A percentile compares a stretch with the other conserved stretches of the same genome.
Evolutionary conservation across 2,888 invertebrate genomes (phyloP).

Genomic region (Leistus spinibarbis): DNA sequence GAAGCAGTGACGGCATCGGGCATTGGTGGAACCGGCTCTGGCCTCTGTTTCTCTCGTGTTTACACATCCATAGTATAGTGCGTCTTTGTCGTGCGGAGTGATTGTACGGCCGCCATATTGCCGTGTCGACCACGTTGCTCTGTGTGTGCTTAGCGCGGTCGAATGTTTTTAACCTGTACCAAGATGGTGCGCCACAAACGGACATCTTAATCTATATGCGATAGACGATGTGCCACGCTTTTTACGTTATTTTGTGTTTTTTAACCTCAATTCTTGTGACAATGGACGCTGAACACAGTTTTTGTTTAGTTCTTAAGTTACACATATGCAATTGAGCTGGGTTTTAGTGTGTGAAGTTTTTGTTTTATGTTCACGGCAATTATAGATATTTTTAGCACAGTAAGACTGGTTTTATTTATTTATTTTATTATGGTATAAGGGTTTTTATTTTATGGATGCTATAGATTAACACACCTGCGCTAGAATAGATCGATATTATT

Average conservation of each 20-base stretch:
- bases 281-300: neutral
- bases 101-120: neutral
- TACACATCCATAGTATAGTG: neutral
- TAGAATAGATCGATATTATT: no score
- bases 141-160: neutral
- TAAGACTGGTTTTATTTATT: neutral
- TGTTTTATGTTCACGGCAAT: neutral
- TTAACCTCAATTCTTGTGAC: neutral
- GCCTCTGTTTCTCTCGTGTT: neutral
- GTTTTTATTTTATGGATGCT: no score
- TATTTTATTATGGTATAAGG: neutral
- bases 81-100: neutral
- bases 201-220: slow-evolving; percentile 37
- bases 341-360: neutral
- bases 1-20: neutral
- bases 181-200: slow-evolving; percentile 29
- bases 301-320: neutral
- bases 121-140: slow-evolving; percentile 8
- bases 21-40: neutral
- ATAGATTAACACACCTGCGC: no score
- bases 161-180: slow-evolving; percentile 3
- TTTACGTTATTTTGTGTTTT: neutral
- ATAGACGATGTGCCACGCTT: slow-evolving; percentile 18
- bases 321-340: neutral
- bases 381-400: neutral